Evolutionary conservation across 1,140 invertebrate genomes (phyloP).

Genomic region (Ceratina calcarata): DNA sequence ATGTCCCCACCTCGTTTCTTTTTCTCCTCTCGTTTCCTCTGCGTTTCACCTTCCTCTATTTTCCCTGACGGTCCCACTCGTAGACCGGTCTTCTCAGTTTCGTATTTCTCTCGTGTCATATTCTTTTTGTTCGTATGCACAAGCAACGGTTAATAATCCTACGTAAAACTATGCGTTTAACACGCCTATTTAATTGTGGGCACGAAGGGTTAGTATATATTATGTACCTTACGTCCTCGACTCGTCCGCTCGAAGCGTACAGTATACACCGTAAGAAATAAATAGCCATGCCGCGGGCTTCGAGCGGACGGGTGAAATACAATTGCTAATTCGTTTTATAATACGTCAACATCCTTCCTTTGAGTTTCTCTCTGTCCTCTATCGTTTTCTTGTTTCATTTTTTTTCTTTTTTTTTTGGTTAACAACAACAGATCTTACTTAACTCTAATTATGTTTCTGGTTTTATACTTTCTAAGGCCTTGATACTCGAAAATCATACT

Average conservation of each 20-base stretch:
- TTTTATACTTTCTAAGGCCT: conserved; percentile 73
- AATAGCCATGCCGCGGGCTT: no score
- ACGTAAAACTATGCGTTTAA: conserved; percentile 57
- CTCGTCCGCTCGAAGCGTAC: not conserved
- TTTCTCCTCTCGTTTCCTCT: not conserved
- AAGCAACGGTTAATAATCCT: conserved; percentile 59
- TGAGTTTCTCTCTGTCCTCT: conserved; percentile 43
- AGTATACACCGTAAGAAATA: no score
- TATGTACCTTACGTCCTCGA: conserved; percentile 40
- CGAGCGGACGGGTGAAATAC: conserved; percentile 39
- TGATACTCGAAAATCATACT: conserved; percentile 64
- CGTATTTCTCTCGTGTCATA: not conserved
- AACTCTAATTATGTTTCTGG: conserved; percentile 72
- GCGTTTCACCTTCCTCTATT: not conserved
- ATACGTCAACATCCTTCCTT: conserved; percentile 53
- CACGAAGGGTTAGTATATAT: conserved; percentile 58
- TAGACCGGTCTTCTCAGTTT: not conserved
- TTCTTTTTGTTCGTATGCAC: conserved; percentile 43
- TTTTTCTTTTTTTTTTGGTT: conserved; percentile 56
- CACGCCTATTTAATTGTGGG: conserved; percentile 57
- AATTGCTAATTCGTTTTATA: conserved; percentile 63
- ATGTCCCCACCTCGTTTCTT: not conserved
- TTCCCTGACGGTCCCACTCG: not conserved
- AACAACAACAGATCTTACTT: conserved; percentile 71
- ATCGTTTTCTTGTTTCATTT: conserved; percentile 44